These are phyloP conservation scores for Probaryconus sp. DNA, from an alignment of 1,140 invertebrate genomes.

Conservation along the genomic window DNA sequence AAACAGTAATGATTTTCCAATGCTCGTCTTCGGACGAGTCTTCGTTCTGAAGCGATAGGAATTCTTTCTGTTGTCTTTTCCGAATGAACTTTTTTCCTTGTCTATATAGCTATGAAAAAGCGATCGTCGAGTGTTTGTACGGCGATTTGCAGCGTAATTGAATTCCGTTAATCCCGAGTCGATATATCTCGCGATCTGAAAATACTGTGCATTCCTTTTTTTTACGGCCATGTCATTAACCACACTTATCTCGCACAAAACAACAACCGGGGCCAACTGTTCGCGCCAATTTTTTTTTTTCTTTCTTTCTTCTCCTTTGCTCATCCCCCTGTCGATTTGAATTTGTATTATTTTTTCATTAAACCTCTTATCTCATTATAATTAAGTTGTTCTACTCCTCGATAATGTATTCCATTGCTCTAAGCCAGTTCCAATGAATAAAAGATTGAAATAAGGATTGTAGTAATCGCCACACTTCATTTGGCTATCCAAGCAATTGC, in stretches of 20 bases:
- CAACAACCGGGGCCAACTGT: not conserved
- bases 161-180: constrained; percentile 49
- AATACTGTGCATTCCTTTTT: constrained; percentile 4
- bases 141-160: constrained; percentile 47
- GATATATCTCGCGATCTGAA: constrained; percentile 24
- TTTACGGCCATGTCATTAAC: constrained; percentile 10
- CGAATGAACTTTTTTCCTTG: constrained; percentile 28
- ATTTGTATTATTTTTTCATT: constrained; percentile 4
- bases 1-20: constrained; percentile 42
- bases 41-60: constrained; percentile 24
- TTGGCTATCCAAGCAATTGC: not conserved
- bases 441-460: constrained; percentile 18
- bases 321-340: not conserved
- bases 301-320: too few relatives aligned
- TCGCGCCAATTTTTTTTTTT: not conserved
- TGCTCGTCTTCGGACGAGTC: constrained; percentile 7
- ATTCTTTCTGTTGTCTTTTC: constrained; percentile 54
- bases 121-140: constrained; percentile 39
- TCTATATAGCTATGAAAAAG: constrained; percentile 36
- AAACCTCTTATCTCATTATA: not conserved
- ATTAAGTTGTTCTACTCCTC: constrained; percentile 1
- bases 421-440: constrained; percentile 29
- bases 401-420: constrained; percentile 14
- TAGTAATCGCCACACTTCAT: constrained; percentile 9
- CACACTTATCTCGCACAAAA: not conserved